Conservation (phyloP, 2,797 vertebrate genomes). For the Caiman crocodilus region DNA sequence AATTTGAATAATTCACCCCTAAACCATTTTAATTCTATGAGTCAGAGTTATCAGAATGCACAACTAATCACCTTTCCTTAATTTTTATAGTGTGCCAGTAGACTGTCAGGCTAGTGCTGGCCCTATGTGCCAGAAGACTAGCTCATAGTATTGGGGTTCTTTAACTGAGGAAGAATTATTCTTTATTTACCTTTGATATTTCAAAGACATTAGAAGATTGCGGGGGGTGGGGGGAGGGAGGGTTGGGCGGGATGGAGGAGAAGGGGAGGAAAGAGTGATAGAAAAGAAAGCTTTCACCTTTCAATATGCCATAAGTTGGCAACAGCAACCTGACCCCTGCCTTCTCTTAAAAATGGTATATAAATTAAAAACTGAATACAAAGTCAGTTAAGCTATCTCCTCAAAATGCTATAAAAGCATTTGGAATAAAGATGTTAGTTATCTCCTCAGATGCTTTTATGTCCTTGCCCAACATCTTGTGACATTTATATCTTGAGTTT, state of each 20-base stretch:
- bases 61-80: no score
- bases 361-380: conserved; percentile 9
- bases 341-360: background rate
- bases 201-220: conserved; percentile 23
- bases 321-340: no score
- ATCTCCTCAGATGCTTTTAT: background rate
- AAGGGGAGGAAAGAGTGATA: no score
- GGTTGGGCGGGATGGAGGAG: no score
- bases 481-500: background rate
- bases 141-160: background rate
- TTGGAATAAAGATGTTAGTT: conserved; percentile 1
- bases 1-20: conserved; percentile 37
- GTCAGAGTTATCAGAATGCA: background rate
- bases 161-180: background rate
- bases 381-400: background rate
- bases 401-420: background rate
- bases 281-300: background rate
- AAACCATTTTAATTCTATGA: conserved; percentile 46
- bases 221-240: background rate
- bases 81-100: no score
- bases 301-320: no score
- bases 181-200: background rate
- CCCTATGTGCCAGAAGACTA: conserved; percentile 25
- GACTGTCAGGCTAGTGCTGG: background rate
- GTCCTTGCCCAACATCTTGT: background rate